Percentiles rank a stretch among this genome's conserved stretches.
phyloP scores from a whole-genome alignment of 1,140 invertebrate species.

The Drosophila baimaii region DNA sequence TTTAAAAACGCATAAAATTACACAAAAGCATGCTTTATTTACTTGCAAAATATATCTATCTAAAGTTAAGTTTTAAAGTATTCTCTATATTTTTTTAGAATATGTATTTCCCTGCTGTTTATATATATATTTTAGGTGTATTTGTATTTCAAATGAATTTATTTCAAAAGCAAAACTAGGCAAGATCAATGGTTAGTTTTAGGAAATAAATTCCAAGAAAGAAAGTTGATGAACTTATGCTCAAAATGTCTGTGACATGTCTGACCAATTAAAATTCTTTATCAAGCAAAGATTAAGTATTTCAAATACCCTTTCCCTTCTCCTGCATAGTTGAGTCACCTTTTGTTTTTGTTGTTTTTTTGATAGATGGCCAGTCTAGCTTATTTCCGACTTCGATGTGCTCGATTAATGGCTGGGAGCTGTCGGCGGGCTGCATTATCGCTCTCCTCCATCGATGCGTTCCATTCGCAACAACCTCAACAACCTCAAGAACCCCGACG shows the following conservation, averaged over 20 bases:
- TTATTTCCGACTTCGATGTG: conserved; percentile 20
- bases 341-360: background rate
- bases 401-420: conserved; percentile 23
- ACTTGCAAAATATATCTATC: no score
- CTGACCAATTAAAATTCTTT: background rate
- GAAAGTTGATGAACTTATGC: background rate
- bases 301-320: background rate
- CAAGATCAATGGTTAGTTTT: background rate
- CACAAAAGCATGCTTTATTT: no score
- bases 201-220: background rate
- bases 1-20: no score
- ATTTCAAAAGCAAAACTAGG: no score
- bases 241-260: background rate
- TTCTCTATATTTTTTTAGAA: no score
- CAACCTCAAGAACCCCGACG: conserved; percentile 14
- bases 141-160: background rate
- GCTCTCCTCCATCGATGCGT: conserved; percentile 46
- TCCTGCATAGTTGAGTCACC: conserved; percentile 1
- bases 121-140: no score
- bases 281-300: background rate
- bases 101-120: no score
- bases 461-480: conserved; percentile 34
- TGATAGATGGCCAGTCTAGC: conserved; percentile 16
- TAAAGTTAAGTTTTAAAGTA: no score
- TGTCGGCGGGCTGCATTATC: conserved; percentile 67